Percentiles rank a stretch among this genome's conserved stretches.
These are phyloP conservation scores for Scylla paramamosain DNA, from an alignment of 1,140 invertebrate genomes.

Conservation along the genomic window DNA sequence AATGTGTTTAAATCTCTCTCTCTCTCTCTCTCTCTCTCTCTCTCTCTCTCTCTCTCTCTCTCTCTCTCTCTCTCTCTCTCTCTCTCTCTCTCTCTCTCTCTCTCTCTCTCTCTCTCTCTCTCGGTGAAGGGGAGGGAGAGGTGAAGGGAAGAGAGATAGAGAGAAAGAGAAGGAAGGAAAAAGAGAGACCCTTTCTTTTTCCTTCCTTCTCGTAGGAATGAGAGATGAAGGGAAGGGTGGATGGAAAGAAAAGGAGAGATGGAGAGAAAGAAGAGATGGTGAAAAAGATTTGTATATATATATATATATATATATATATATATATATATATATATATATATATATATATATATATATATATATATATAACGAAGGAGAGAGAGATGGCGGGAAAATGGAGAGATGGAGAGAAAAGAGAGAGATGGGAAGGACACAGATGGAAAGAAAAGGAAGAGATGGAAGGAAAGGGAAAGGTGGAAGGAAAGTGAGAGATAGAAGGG, in stretches of 20 bases:
- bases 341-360: too few species aligned
- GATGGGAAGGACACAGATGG: too few species aligned
- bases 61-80: not conserved
- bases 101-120: not conserved
- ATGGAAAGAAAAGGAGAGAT: not conserved
- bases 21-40: not conserved
- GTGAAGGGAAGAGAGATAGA: too few species aligned
- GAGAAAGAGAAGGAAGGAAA: too few species aligned
- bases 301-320: too few species aligned
- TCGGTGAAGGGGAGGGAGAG: too few species aligned
- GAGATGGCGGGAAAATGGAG: not conserved
- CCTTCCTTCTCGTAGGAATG: not conserved
- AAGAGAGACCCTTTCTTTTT: too few species aligned
- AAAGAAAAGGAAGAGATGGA: not conserved
- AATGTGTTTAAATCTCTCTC: not conserved
- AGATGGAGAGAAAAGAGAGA: not conserved
- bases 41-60: not conserved
- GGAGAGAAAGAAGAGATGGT: too few species aligned
- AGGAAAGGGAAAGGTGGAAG: not conserved
- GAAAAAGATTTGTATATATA: too few species aligned
- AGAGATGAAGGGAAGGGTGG: not conserved
- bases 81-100: not conserved
- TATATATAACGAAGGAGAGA: too few species aligned
- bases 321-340: too few species aligned
- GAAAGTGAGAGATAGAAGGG: not conserved